A percentile compares a stretch with the other conserved stretches of the same genome.
Conservation (phyloP, 2,888 invertebrate genomes). For the Portevinia maculata region DNA sequence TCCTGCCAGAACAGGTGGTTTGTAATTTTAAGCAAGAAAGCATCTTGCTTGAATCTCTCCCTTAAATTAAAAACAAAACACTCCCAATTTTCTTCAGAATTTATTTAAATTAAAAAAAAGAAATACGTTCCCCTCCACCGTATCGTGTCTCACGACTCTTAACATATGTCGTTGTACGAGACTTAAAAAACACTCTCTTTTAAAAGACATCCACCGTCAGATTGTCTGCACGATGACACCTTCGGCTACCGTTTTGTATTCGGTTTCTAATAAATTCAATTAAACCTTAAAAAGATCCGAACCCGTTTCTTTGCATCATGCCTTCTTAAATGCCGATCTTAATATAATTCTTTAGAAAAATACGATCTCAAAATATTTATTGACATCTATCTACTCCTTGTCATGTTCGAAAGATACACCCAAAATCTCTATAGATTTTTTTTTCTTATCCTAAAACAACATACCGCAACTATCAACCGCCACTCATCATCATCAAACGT, state of each 20-base stretch:
- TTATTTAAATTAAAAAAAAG: conserved; percentile 28
- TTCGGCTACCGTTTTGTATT: conserved; percentile 67
- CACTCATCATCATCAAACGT: conserved; percentile 58
- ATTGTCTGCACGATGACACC: conserved; percentile 64
- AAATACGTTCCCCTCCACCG: conserved; percentile 4
- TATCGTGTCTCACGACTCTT: conserved; percentile 64
- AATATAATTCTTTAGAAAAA: conserved; percentile 57
- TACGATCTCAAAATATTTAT: conserved; percentile 67
- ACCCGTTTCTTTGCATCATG: conserved; percentile 39
- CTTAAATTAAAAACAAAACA: neutral
- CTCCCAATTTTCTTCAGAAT: conserved; percentile 30
- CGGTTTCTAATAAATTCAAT: conserved; percentile 68
- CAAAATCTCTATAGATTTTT: conserved; percentile 17
- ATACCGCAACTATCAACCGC: conserved; percentile 59
- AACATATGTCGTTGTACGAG: conserved; percentile 59
- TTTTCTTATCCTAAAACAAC: conserved; percentile 70
- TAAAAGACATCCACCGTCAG: conserved; percentile 43
- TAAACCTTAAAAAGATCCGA: conserved; percentile 52
- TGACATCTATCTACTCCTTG: conserved; percentile 74
- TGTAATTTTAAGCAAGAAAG: neutral
- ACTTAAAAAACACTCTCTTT: neutral
- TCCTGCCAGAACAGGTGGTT: conserved; percentile 18
- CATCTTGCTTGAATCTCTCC: too few relatives aligned
- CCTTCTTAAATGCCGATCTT: conserved; percentile 41
- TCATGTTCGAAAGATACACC: conserved; percentile 54